Percentiles rank a stretch among this genome's conserved stretches.
Evolutionary conservation across 2,888 invertebrate species (phyloP).

Genomic region (Rotaria macrura): DNA sequence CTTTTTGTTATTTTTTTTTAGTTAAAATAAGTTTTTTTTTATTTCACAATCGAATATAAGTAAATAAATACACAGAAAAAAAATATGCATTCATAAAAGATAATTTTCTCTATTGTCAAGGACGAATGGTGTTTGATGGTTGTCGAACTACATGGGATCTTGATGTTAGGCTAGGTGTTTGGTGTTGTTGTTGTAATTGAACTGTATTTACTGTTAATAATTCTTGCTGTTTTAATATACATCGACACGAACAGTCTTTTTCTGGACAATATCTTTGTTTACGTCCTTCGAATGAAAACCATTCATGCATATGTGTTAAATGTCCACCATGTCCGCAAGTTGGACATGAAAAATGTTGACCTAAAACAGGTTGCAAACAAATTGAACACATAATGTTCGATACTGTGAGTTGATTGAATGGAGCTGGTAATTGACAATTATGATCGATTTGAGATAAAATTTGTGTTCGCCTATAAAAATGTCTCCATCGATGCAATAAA

Average conservation of each 20-base stretch:
- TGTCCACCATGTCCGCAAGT: background rate
- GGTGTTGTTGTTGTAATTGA: background rate
- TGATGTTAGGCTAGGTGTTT: background rate
- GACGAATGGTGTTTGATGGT: background rate
- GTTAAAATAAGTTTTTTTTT: background rate
- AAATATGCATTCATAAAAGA: background rate
- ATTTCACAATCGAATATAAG: background rate
- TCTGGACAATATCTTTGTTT: background rate
- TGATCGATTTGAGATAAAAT: background rate
- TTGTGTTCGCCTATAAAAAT: conserved; percentile 18
- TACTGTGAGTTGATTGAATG: background rate
- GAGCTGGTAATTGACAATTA: background rate
- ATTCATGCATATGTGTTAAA: background rate
- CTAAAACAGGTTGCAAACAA: background rate
- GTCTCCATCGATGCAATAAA: conserved; percentile 15
- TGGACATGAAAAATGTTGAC: background rate
- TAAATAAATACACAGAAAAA: background rate
- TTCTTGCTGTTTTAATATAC: background rate
- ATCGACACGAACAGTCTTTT: background rate
- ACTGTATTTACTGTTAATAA: background rate
- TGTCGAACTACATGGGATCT: background rate
- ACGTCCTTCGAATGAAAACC: background rate
- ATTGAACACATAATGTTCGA: background rate
- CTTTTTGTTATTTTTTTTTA: conserved; percentile 1
- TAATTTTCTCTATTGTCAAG: background rate